phyloP scores from a whole-genome alignment of 2,797 vertebrate species.

The Pogonophryne albipinna region DNA sequence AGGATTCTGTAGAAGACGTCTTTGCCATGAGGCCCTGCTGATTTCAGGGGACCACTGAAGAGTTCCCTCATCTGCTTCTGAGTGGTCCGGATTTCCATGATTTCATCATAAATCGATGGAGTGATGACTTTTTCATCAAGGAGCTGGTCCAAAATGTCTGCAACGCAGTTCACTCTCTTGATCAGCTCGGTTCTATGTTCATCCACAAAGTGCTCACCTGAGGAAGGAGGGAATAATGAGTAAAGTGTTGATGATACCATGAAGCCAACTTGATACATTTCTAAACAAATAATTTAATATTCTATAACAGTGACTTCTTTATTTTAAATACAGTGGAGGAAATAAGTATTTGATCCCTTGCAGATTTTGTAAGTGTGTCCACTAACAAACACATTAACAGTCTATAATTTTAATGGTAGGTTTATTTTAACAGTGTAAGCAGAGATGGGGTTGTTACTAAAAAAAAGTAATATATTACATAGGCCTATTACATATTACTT shows the following conservation, averaged over 20 bases:
- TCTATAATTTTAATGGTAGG: too few species aligned
- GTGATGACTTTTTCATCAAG: neutral
- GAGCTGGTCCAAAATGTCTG: conserved; percentile 64
- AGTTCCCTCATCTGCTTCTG: conserved; percentile 44
- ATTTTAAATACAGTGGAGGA: too few species aligned
- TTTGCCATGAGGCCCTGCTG: neutral
- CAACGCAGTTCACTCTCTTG: neutral
- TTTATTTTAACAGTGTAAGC: too few species aligned
- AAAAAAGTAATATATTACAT: too few species aligned
- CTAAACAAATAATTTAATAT: neutral
- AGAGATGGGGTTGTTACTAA: too few species aligned
- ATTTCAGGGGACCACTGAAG: neutral
- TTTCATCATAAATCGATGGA: neutral
- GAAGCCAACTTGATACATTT: neutral
- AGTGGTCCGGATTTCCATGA: rapidly evolving
- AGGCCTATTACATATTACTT: too few species aligned
- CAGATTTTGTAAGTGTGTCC: too few species aligned
- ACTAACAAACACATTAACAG: too few species aligned
- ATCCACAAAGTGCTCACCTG: conserved; percentile 63
- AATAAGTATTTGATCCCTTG: too few species aligned
- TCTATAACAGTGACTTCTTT: too few species aligned
- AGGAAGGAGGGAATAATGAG: neutral
- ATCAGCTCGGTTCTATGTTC: neutral
- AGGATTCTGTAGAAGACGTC: conserved; percentile 56
- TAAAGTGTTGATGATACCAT: neutral